Conservation (phyloP, 2,888 invertebrate genomes). For the Eupithecia abbreviata region DNA sequence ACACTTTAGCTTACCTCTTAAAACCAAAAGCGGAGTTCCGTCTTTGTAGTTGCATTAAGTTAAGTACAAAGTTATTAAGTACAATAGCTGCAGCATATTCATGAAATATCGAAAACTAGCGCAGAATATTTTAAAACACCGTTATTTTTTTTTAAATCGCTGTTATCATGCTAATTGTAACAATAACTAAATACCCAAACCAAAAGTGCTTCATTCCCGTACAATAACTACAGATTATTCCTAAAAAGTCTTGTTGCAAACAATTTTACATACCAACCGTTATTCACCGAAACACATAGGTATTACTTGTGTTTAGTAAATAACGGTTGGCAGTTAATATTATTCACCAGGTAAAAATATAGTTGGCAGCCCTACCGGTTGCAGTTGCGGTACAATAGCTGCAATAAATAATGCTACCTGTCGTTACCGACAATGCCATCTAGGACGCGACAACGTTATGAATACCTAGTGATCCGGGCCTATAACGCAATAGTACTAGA, state of each 20-base stretch:
- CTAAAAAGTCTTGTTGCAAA: background rate
- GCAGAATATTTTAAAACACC: background rate
- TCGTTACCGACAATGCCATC: slow-evolving; percentile 48
- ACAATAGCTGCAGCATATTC: background rate
- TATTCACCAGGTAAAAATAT: background rate
- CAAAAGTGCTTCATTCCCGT: background rate
- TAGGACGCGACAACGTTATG: slow-evolving; percentile 46
- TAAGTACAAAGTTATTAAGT: background rate
- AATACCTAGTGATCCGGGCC: slow-evolving; percentile 44
- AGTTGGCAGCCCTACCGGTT: background rate
- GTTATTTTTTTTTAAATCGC: background rate
- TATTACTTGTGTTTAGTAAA: no score
- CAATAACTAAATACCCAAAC: background rate
- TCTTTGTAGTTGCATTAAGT: no score
- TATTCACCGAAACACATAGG: background rate
- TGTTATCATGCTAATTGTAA: background rate
- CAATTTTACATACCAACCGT: background rate
- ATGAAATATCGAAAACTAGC: background rate
- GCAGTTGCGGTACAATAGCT: slow-evolving; percentile 35
- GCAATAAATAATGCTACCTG: slow-evolving; percentile 49
- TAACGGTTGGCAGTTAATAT: background rate
- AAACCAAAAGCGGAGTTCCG: background rate
- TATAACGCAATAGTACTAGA: slow-evolving; percentile 33
- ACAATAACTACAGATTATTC: background rate
- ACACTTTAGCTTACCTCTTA: background rate